Conservation (phyloP, 2,888 invertebrate species). For the Ectemnius continuus region DNA sequence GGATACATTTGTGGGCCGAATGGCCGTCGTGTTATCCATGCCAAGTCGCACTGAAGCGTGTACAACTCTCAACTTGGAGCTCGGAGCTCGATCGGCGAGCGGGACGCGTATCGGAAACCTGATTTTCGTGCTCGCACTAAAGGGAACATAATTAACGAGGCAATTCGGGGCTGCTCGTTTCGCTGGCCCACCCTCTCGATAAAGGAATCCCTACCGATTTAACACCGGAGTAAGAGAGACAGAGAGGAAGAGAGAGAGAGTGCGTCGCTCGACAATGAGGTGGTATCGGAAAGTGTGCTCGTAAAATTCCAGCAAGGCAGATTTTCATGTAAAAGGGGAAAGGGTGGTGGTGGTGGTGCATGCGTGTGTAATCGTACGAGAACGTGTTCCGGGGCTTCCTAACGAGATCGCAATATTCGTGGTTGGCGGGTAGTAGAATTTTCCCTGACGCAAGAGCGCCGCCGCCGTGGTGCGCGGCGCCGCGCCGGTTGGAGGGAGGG, state of each 20-base stretch:
- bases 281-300: neutral
- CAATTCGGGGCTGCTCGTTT: neutral
- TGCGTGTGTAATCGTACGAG: neutral
- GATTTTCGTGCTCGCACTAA: neutral
- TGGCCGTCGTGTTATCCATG: slow-evolving; percentile 25
- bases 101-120: neutral
- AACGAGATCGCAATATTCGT: slow-evolving; percentile 3
- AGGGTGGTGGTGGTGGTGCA: neutral
- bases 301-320: neutral
- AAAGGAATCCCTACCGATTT: neutral
- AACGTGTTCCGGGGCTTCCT: neutral
- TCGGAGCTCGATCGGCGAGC: neutral
- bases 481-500: neutral
- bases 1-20: slow-evolving; percentile 26
- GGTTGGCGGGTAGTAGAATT: neutral
- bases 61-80: neutral
- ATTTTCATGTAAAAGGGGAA: neutral
- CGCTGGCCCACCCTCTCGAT: neutral
- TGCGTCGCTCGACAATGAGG: neutral
- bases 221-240: neutral
- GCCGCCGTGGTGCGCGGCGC: neutral
- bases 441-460: slow-evolving; percentile 1
- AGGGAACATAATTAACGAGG: slow-evolving; percentile 4
- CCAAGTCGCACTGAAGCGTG: neutral
- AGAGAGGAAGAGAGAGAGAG: neutral